Percentiles rank a stretch among this genome's conserved stretches.
phyloP scores from a whole-genome alignment of 1,140 invertebrate species.

The Bombus breviceps region DNA sequence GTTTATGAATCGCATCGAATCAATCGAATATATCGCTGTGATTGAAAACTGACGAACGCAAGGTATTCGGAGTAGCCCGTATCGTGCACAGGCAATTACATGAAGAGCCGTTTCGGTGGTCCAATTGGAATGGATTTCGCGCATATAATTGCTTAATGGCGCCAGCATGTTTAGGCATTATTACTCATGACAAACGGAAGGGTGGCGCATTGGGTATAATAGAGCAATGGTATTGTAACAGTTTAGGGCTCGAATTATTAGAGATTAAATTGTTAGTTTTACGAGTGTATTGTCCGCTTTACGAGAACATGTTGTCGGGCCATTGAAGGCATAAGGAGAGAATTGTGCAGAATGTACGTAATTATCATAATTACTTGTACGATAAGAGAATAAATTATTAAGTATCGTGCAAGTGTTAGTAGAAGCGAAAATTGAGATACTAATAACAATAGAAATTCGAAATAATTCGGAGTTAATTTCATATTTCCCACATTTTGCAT shows the following conservation, averaged over 20 bases:
- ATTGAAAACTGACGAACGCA: slow-evolving; percentile 26
- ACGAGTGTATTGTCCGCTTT: slow-evolving; percentile 26
- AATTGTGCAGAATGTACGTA: not conserved
- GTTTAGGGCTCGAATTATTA: slow-evolving; percentile 33
- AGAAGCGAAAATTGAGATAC: not conserved
- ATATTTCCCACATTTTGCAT: not conserved
- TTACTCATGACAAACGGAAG: slow-evolving; percentile 43
- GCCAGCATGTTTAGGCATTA: slow-evolving; percentile 56
- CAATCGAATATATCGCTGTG: not conserved
- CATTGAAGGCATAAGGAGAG: not conserved
- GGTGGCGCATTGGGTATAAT: slow-evolving; percentile 31
- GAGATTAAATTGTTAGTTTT: slow-evolving; percentile 47
- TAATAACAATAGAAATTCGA: not conserved
- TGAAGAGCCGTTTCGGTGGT: slow-evolving; percentile 44
- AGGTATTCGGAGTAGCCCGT: slow-evolving; percentile 26
- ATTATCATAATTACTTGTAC: not conserved
- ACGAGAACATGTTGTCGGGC: not conserved
- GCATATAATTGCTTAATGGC: slow-evolving; percentile 55
- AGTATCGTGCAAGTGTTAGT: too few species aligned
- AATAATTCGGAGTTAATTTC: not conserved
- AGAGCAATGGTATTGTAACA: slow-evolving; percentile 35
- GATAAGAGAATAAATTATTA: not conserved
- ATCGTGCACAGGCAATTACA: slow-evolving; percentile 41
- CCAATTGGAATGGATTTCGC: slow-evolving; percentile 53
- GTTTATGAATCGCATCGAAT: not conserved